Evolutionary conservation across 2,797 vertebrate genomes (phyloP).

Genomic region (Paratrypauchen microcephalus): DNA sequence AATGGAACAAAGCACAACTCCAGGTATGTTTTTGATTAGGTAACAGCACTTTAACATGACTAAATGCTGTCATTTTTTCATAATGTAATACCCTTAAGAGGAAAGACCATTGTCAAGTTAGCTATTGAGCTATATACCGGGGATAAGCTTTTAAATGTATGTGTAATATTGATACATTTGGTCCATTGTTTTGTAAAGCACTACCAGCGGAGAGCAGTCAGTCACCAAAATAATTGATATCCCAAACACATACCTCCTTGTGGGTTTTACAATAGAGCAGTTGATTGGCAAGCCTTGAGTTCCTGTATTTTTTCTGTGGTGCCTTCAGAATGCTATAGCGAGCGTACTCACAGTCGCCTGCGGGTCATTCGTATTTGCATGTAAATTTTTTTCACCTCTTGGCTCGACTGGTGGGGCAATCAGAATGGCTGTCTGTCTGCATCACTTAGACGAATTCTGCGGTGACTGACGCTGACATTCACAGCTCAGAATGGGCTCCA

Average conservation of each 20-base stretch:
- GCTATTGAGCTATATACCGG: no score
- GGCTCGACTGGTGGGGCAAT: conserved; percentile 71
- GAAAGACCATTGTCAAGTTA: neutral
- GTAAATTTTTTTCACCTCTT: conserved; percentile 78
- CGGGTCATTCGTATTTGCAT: conserved; percentile 79
- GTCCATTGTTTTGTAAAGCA: neutral
- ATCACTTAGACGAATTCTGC: conserved; percentile 67
- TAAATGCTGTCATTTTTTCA: no score
- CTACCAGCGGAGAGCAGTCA: neutral
- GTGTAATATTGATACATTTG: neutral
- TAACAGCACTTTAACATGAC: no score
- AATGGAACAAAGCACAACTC: no score
- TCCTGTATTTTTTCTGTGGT: conserved; percentile 37
- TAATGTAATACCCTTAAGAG: no score
- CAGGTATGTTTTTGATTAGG: no score
- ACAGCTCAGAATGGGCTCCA: conserved; percentile 51
- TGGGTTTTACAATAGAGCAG: conserved; percentile 51
- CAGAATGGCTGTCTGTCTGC: conserved; percentile 75
- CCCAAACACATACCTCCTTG: conserved; percentile 54
- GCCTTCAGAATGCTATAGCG: conserved; percentile 58
- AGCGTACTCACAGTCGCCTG: conserved; percentile 53
- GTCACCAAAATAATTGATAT: conserved; percentile 62
- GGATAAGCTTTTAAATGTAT: neutral
- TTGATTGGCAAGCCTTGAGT: conserved; percentile 65
- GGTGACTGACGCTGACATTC: conserved; percentile 74